A percentile compares a stretch with the other conserved stretches of the same genome.
These are phyloP conservation scores for Glossophaga mutica DNA, from an alignment of 2,797 vertebrate species.

Conservation along the genomic window DNA sequence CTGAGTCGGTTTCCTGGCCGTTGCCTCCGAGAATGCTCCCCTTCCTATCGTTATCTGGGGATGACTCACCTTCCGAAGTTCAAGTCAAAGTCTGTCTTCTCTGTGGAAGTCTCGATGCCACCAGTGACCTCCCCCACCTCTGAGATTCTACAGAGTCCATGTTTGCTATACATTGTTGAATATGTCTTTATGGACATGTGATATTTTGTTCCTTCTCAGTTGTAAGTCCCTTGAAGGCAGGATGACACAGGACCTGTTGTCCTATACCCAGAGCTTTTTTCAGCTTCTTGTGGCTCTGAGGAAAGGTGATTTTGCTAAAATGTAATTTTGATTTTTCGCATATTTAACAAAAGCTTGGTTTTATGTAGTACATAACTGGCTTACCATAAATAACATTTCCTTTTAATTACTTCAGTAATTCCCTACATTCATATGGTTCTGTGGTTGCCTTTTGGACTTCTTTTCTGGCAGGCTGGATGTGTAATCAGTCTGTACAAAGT, in stretches of 20 bases:
- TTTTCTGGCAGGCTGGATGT: neutral
- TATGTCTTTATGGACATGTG: neutral
- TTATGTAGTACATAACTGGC: neutral
- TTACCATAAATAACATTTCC: neutral
- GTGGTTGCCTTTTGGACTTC: neutral
- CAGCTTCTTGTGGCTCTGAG: neutral
- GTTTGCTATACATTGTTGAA: neutral
- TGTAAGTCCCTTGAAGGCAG: neutral
- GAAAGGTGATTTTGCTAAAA: neutral
- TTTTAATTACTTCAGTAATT: neutral
- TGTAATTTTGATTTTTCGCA: neutral
- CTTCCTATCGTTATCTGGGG: neutral
- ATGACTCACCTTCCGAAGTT: neutral
- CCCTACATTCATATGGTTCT: neutral
- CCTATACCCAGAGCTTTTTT: neutral
- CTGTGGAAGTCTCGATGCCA: fast-evolving
- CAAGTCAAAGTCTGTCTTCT: neutral
- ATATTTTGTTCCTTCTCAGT: neutral
- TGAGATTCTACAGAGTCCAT: neutral
- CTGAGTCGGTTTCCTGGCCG: neutral
- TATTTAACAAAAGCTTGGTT: neutral
- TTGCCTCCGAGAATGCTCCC: too few species aligned
- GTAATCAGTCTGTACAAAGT: neutral
- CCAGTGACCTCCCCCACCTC: neutral
- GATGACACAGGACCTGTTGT: neutral